These are phyloP conservation scores for Muscicapa adusta DNA, from an alignment of 2,113 vertebrate genomes.

Conservation along the genomic window DNA sequence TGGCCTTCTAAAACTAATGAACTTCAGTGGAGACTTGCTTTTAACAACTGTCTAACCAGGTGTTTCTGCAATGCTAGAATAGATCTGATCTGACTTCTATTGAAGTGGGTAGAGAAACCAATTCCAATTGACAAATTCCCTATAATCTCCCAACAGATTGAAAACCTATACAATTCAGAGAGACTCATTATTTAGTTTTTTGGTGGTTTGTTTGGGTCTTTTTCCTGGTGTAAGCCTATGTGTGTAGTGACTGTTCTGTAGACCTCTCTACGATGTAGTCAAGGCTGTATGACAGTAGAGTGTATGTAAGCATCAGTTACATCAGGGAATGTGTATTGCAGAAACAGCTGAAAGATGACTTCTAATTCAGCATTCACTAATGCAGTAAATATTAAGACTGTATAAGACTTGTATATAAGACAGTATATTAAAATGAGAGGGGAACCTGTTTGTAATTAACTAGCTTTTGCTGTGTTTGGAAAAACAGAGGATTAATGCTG, in stretches of 20 bases:
- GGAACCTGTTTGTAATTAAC: neutral
- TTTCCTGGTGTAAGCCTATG: neutral
- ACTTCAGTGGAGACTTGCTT: neutral
- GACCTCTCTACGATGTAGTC: neutral
- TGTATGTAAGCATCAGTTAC: neutral
- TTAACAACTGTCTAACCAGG: neutral
- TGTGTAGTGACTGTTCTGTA: neutral
- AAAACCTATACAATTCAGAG: neutral
- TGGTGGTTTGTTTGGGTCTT: neutral
- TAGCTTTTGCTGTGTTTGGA: neutral
- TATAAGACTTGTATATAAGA: neutral
- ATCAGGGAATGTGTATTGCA: neutral
- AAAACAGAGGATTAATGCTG: neutral
- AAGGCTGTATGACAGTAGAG: neutral
- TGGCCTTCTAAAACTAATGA: neutral
- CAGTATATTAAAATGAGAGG: neutral
- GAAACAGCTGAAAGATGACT: neutral
- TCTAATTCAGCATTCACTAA: neutral
- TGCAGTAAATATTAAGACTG: neutral
- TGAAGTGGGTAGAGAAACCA: neutral
- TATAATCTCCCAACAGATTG: neutral
- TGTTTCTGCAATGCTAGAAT: neutral
- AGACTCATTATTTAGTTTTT: neutral
- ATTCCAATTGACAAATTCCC: neutral
- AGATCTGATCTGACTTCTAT: neutral